A percentile compares a stretch with the other conserved stretches of the same genome.
Evolutionary conservation across 2,797 vertebrate genomes (phyloP).

Genomic region (Rhinichthys osculus): DNA sequence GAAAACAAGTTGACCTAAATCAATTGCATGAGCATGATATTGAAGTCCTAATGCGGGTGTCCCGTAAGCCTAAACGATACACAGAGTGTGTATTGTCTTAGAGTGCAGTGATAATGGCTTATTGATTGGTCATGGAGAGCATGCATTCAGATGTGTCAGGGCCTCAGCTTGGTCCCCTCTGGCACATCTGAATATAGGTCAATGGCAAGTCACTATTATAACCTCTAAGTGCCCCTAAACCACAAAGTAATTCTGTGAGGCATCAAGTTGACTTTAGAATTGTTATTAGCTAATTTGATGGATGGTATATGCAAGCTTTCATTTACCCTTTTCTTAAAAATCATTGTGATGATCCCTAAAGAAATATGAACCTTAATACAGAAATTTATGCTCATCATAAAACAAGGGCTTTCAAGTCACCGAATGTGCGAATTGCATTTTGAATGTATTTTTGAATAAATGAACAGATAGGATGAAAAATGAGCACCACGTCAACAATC

Average conservation of each 20-base stretch:
- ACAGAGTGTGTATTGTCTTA: conserved; percentile 30
- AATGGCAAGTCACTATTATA: conserved; percentile 47
- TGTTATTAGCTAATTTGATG: conserved; percentile 22
- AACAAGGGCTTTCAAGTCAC: not conserved
- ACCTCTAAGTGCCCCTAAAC: conserved; percentile 50
- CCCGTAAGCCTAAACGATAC: conserved; percentile 15
- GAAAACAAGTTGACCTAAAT: conserved; percentile 8
- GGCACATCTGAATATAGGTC: conserved; percentile 48
- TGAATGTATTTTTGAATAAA: not conserved
- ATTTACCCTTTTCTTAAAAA: not conserved
- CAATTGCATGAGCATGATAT: not conserved
- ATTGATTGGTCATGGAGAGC: conserved; percentile 61
- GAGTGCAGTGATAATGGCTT: conserved; percentile 59
- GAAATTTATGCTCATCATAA: not conserved
- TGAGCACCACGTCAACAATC: not conserved
- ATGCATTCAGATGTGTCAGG: conserved; percentile 37
- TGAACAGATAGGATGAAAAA: not conserved
- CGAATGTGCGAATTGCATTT: not conserved
- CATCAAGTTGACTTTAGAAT: conserved; percentile 16
- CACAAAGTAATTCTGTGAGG: conserved; percentile 35
- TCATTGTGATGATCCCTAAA: not conserved
- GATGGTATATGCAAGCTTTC: not conserved
- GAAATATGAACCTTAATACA: not conserved
- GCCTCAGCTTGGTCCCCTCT: conserved; percentile 31
- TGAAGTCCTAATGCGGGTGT: conserved; percentile 11